Base-by-base conservation (phyloP, 2,888 invertebrate genomes). In the Tetragonisca angustula region DNA sequence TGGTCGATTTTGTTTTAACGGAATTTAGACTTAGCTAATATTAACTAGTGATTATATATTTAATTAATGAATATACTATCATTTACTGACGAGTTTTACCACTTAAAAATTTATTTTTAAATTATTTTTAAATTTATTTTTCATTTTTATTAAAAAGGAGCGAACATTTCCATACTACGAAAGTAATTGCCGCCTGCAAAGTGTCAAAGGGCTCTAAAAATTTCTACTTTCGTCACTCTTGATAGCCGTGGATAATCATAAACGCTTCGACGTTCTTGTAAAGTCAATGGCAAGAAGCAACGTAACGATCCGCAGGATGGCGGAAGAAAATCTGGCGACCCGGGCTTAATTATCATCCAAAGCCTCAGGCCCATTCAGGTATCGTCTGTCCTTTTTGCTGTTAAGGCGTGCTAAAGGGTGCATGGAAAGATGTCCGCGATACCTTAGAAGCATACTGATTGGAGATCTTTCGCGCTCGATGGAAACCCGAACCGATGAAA, bases 391-490 rank as follows among this genome's bases (percentile, higher is more conserved):
- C 15, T 56, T 15, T 21, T 56, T 2, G 5, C 56, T 59, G 15
- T n/a, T 56, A 56, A 56, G 56, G 11, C n/a, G n/a, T 59, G 56
- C 56, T n/a, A n/a, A 43, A 56, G n/a, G 5, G 56, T 5, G 4
- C 56, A 13, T 56, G n/a, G n/a, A 15, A n/a, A 5, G 4, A n/a
- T 2, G 15, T 59, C 15, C n/a, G 24, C 15, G 56, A 59, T 59
- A n/a, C 56, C n/a, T n/a, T 56, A 59, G n/a, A 59, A 59, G 56
- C 56, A 59, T 5, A n/a, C n/a, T n/a, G 56, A 59, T 59, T 59
- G n/a, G 56, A 59, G 15, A 59, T 59, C 24, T 59, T 5, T 15
- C 24, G 24, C 56, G 56, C 56, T n/a, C 13, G n/a, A 59, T n/a
- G 56, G 56, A 2, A 56, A 56, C 13, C 56, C n/a, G n/a, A 56